Evolutionary conservation across 2,113 vertebrate genomes (phyloP).

Genomic region (Cisticola juncidis): DNA sequence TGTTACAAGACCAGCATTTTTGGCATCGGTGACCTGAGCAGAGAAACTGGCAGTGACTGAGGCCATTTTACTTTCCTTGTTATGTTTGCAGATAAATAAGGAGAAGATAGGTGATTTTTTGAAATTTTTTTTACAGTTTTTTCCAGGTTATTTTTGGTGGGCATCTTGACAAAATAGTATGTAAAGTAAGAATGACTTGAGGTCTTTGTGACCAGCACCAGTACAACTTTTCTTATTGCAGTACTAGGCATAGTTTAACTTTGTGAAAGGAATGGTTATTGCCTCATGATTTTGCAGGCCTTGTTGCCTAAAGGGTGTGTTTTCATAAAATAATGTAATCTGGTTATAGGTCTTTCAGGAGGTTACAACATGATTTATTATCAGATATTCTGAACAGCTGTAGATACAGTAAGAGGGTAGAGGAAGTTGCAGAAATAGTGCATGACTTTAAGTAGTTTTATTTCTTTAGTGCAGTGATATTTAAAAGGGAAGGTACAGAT

Average conservation of each 20-base stretch:
- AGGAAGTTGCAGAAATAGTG: neutral
- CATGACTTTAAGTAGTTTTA: neutral
- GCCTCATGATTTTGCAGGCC: neutral
- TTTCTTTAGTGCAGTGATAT: neutral
- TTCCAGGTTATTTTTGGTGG: neutral
- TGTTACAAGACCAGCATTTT: neutral
- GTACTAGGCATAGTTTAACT: neutral
- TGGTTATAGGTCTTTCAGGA: neutral
- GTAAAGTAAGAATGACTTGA: neutral
- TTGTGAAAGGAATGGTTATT: neutral
- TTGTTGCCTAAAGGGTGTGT: neutral
- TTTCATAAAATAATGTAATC: neutral
- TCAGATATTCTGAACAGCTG: neutral
- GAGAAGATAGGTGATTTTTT: neutral
- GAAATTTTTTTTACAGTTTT: neutral
- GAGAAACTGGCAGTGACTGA: neutral
- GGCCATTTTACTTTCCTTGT: neutral
- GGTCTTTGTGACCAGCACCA: neutral
- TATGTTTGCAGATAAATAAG: neutral
- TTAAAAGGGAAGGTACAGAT: neutral
- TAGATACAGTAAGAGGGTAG: neutral
- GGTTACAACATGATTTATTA: neutral
- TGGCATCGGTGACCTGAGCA: neutral
- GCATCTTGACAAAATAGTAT: neutral
- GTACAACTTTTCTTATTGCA: neutral